Conservation (phyloP, 2,113 vertebrate species). For the Larimichthys polyactis region DNA sequence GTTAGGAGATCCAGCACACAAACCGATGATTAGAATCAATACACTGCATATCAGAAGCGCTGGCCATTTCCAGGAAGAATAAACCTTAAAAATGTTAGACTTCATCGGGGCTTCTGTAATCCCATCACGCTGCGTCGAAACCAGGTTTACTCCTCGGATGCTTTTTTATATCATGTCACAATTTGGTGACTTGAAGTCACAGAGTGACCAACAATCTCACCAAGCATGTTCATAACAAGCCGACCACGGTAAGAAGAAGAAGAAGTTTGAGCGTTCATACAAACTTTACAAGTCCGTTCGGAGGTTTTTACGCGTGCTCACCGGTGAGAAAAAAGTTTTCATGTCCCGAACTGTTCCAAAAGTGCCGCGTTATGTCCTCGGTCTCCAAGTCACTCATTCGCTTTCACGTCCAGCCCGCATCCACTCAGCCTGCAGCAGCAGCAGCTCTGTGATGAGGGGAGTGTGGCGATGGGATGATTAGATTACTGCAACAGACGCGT, state of each 20-base stretch:
- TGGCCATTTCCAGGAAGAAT: constrained; percentile 70
- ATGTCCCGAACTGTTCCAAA: neutral
- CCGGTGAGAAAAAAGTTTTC: neutral
- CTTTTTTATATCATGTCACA: constrained; percentile 41
- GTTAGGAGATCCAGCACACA: constrained; percentile 80
- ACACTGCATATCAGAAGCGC: constrained; percentile 48
- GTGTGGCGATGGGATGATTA: constrained; percentile 59
- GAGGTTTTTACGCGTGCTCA: neutral
- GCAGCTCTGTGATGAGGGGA: constrained; percentile 74
- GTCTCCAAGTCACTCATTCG: neutral
- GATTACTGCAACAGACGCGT: constrained; percentile 75
- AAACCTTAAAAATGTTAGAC: constrained; percentile 62
- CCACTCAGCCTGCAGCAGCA: constrained; percentile 49
- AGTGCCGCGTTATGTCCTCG: neutral
- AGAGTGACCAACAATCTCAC: neutral
- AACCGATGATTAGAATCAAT: constrained; percentile 44
- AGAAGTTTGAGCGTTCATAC: neutral
- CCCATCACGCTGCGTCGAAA: constrained; percentile 64
- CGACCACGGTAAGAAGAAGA: neutral
- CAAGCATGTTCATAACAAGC: neutral
- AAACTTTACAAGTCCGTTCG: too few species aligned
- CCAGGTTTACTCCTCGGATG: constrained; percentile 51
- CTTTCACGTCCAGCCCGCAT: neutral
- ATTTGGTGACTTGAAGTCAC: neutral
- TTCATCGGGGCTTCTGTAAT: constrained; percentile 81